phyloP scores from a whole-genome alignment of 1,140 invertebrate species.

The Coenobita brevimanus region DNA sequence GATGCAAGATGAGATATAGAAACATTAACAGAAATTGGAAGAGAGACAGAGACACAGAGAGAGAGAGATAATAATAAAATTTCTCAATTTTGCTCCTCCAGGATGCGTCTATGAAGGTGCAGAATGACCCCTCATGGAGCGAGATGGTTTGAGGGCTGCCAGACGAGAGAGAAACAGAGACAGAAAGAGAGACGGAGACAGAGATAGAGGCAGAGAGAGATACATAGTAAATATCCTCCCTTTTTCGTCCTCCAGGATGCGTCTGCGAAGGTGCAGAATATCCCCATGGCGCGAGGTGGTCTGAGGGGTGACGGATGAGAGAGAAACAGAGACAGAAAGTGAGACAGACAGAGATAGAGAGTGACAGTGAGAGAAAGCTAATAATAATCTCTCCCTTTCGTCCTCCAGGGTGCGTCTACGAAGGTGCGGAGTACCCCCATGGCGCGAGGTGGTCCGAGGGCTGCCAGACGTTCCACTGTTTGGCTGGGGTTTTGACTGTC shows the following conservation, averaged over 20 bases:
- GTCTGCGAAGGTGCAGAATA: background rate
- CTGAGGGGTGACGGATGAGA: background rate
- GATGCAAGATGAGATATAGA: no score
- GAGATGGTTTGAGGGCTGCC: background rate
- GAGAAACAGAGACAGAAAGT: background rate
- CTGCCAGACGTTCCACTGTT: slow-evolving; percentile 27
- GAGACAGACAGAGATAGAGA: background rate
- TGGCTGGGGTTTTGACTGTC: slow-evolving; percentile 18
- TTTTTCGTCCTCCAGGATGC: no score
- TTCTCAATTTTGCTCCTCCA: no score
- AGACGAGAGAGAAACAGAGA: background rate
- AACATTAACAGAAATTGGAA: no score
- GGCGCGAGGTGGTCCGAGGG: slow-evolving; percentile 34
- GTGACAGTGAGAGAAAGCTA: background rate
- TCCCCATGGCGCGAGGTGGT: background rate
- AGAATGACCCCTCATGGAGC: background rate
- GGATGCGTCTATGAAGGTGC: background rate
- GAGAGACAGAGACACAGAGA: no score
- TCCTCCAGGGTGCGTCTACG: slow-evolving; percentile 29
- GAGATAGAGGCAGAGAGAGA: background rate
- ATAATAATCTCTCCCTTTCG: background rate
- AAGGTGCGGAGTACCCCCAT: slow-evolving; percentile 8
- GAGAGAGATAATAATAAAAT: no score
- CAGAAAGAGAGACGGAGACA: no score
- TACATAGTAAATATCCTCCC: background rate